A percentile compares a stretch with the other conserved stretches of the same genome.
phyloP scores from a whole-genome alignment of 2,888 invertebrate genomes.

The Heliconius charithonia region DNA sequence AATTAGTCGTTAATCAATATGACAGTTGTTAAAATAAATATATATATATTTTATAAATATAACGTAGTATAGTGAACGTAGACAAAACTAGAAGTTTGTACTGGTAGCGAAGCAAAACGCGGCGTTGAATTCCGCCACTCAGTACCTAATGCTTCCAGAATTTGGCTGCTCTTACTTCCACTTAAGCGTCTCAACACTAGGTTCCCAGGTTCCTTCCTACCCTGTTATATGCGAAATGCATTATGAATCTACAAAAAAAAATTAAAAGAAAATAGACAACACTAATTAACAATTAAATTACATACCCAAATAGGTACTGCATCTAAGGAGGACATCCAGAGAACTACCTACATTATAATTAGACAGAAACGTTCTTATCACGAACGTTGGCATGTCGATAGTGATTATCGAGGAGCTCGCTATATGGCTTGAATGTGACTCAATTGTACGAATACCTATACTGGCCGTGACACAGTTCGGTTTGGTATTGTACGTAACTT shows the following conservation, averaged over 20 bases:
- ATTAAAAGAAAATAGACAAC: neutral
- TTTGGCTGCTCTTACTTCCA: neutral
- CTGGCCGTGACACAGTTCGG: slow-evolving; percentile 22
- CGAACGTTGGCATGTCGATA: slow-evolving; percentile 42
- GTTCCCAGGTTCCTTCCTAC: neutral
- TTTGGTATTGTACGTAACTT: neutral
- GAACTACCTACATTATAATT: slow-evolving; percentile 23
- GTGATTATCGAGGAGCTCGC: slow-evolving; percentile 28
- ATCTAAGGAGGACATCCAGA: slow-evolving; percentile 23
- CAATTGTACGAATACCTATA: slow-evolving; percentile 8
- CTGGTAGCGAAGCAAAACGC: no score
- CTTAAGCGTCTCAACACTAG: neutral
- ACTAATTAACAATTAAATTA: slow-evolving; percentile 2
- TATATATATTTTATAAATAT: no score
- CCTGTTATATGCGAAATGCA: neutral
- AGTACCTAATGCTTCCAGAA: no score
- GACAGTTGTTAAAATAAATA: no score
- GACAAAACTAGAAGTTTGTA: no score
- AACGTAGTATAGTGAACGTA: no score
- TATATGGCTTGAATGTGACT: slow-evolving; percentile 35
- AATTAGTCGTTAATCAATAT: no score
- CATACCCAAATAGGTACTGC: neutral
- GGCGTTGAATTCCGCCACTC: no score
- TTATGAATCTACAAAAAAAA: neutral
- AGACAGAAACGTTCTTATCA: slow-evolving; percentile 37